Base-by-base conservation (phyloP, 2,888 invertebrate genomes). In the Eilema depressum region DNA sequence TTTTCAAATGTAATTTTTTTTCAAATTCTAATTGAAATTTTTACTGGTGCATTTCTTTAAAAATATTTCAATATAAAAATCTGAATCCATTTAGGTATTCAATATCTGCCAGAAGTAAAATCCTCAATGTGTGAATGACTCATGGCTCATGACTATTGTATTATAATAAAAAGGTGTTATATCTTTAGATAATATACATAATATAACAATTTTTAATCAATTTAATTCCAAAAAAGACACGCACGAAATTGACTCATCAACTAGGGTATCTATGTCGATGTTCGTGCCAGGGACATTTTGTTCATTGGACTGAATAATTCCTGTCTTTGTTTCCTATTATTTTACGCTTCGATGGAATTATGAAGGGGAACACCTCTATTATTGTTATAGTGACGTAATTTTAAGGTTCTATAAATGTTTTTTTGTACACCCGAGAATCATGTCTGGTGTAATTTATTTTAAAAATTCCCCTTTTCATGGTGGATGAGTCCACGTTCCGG, bases 241-340 rank as follows among this genome's bases (percentile, higher is more conserved):
- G 3, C 25, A 25, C 12, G 26, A 41, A 66, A 41, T 2, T 26
- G 17, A 66, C 17, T 57, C 14, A 66, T 41, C 23, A 69, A 25
- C 28, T 73, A 78, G 77, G 73, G 80, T 82, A 78, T 79, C 64
- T 53, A 66, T 72, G 81, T 81, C 72, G 79, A 77, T 82, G 78
- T 80, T 73, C 67, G 72, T 74, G 82, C 82, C 77, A 77, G 37
- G 76, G 73, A 74, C 67, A 79, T 75, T n/a, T 71, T 71, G 78
- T 75, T 81, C 87, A 85, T 79, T 84, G 82, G 80, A 83, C 80
- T 81, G 84, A 71, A 84, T 85, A 85, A 86, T 87, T 84, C 77
- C 69, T 78, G 66, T 76, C 78, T 71, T 79, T 83, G 82, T 83
- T 83, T 82, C 78, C 77, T 76, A 71, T 78, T 74, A 75, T 81